Evolutionary conservation across 2,113 vertebrate genomes (phyloP).

Genomic region (Sus scrofa): T2T-Sscrofa CM000817.6:145937501-145938000

Average conservation of each 20-base stretch:
- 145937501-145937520: not conserved
- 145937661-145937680: not conserved
- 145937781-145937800: slow-evolving; percentile 37
- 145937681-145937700: not conserved
- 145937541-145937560: not conserved
- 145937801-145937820: not conserved
- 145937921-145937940: not conserved
- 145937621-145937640: not conserved
- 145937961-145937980: not conserved
- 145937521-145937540: slow-evolving; percentile 11
- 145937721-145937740: not conserved
- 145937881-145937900: slow-evolving; percentile 99
- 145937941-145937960: not conserved
- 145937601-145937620: not conserved
- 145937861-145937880: slow-evolving; percentile 98
- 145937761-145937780: not conserved
- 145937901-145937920: slow-evolving; percentile 99
- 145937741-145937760: not conserved
- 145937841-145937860: slow-evolving; percentile 99
- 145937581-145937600: not conserved
- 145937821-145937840: slow-evolving; percentile 85
- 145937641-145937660: not conserved
- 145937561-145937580: not conserved
- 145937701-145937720: not conserved
- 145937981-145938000: not conserved